phyloP scores from a whole-genome alignment of 2,113 vertebrate species.

The Anoplopoma fimbria region DNA sequence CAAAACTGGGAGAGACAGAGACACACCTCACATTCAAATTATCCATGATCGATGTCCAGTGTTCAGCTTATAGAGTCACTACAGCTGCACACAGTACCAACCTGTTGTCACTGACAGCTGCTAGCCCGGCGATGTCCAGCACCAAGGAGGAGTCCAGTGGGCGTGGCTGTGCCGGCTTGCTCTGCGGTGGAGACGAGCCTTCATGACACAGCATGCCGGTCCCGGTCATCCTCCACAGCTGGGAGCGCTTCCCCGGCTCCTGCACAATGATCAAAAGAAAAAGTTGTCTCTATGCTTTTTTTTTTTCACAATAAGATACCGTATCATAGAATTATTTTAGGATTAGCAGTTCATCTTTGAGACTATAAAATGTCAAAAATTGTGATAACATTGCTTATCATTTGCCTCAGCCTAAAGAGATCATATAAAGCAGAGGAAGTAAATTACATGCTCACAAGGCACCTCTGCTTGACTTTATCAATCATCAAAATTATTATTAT shows the following conservation, averaged over 20 bases:
- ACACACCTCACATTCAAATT: background rate
- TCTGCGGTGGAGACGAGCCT: constrained; percentile 95
- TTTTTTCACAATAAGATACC: background rate
- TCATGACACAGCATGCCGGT: constrained; percentile 94
- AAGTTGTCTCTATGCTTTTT: background rate
- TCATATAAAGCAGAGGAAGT: background rate
- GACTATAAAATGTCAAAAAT: background rate
- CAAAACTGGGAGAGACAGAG: constrained; percentile 83
- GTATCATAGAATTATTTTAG: background rate
- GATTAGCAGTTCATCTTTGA: background rate
- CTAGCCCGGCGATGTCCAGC: constrained; percentile 94
- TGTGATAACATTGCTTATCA: background rate
- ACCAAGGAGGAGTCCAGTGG: constrained; percentile 89
- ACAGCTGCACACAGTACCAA: constrained; percentile 50
- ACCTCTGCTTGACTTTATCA: background rate
- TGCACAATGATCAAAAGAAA: constrained; percentile 56
- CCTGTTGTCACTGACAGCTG: constrained; percentile 97
- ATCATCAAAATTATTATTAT: background rate
- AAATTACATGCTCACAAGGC: background rate
- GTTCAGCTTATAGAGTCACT: background rate
- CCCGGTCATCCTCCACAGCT: constrained; percentile 94
- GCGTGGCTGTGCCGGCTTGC: constrained; percentile 86
- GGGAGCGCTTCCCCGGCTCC: constrained; percentile 98
- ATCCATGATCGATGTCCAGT: background rate
- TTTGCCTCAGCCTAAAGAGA: background rate